Evolutionary conservation across 2,888 invertebrate species (phyloP).

Genomic region (Nineta flava): DNA sequence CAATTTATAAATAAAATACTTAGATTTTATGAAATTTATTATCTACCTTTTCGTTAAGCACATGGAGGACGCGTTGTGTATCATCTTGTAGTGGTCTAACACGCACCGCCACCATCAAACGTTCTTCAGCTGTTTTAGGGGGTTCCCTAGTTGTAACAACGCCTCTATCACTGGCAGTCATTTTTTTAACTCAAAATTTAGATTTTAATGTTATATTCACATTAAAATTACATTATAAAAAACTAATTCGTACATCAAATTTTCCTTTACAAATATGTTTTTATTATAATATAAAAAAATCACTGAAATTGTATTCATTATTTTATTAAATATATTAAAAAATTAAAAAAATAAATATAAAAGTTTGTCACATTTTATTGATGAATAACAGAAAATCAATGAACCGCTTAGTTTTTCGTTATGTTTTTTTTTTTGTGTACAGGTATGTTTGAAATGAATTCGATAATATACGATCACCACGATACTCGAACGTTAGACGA

Average conservation of each 20-base stretch:
- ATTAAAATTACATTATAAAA: not conserved
- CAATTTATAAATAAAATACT: too few species aligned
- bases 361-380: too few species aligned
- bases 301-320: too few species aligned
- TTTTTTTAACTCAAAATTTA: conserved; percentile 14
- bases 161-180: conserved; percentile 26
- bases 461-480: too few species aligned
- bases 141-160: conserved; percentile 21
- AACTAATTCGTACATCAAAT: not conserved
- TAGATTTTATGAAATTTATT: not conserved
- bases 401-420: too few species aligned
- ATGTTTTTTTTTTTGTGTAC: too few species aligned
- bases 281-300: too few species aligned
- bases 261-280: not conserved
- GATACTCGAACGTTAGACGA: too few species aligned
- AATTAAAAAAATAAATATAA: too few species aligned
- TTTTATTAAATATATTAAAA: too few species aligned
- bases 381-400: too few species aligned
- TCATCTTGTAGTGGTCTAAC: conserved; percentile 74
- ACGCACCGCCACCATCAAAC: conserved; percentile 62
- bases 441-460: too few species aligned
- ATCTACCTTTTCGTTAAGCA: conserved; percentile 59
- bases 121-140: conserved; percentile 24
- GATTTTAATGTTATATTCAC: not conserved
- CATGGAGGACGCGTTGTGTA: conserved; percentile 55